phyloP scores from a whole-genome alignment of 1,140 invertebrate genomes.

The Brachionus rotundiformis region DNA sequence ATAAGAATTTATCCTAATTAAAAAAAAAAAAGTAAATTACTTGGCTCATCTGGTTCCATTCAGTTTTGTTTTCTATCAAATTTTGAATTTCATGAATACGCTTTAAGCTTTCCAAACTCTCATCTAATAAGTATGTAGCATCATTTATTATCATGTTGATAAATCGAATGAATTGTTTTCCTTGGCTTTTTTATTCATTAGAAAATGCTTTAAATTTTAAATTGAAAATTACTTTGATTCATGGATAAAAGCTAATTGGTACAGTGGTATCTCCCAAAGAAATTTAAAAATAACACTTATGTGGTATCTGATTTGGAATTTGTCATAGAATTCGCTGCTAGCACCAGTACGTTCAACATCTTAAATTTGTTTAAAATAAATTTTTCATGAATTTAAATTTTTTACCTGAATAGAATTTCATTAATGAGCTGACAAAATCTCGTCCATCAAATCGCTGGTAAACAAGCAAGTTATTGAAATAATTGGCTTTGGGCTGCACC shows the following conservation, averaged over 20 bases:
- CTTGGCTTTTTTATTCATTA: constrained; percentile 66
- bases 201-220: no score
- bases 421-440: constrained; percentile 79
- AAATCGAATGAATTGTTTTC: constrained; percentile 93
- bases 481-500: constrained; percentile 72
- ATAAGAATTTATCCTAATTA: constrained; percentile 52
- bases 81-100: constrained; percentile 92
- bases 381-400: not conserved
- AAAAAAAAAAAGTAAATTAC: constrained; percentile 54
- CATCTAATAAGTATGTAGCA: constrained; percentile 93
- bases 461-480: constrained; percentile 73
- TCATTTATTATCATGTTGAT: constrained; percentile 99
- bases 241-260: constrained; percentile 66
- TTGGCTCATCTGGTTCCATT: constrained; percentile 70
- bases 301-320: constrained; percentile 95
- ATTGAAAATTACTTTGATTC: constrained; percentile 65
- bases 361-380: constrained; percentile 53
- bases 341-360: constrained; percentile 96
- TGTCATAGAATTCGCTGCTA: constrained; percentile 96
- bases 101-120: constrained; percentile 89
- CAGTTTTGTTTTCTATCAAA: constrained; percentile 72
- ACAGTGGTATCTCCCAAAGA: constrained; percentile 66
- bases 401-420: constrained; percentile 86
- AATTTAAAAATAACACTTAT: constrained; percentile 90
- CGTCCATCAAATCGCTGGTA: constrained; percentile 81